Evolutionary conservation across 2,797 vertebrate genomes (phyloP), one percentile per base, ranked within the genome.

Genomic region (Brotogeris chrysoptera): DNA sequence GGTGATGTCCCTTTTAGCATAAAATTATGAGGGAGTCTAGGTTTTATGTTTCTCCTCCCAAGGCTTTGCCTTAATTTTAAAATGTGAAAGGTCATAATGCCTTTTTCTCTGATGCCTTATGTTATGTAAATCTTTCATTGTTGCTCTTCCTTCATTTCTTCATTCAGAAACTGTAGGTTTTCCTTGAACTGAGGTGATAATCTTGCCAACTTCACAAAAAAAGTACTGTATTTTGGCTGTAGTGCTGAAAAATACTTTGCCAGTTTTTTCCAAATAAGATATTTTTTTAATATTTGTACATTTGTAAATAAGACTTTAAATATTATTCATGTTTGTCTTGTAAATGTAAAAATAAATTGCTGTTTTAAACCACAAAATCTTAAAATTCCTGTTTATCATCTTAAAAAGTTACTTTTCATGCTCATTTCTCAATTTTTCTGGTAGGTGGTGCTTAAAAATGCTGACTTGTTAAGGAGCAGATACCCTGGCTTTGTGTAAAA

Each of bases 291-390:
- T 89, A 72, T 88, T 73, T 97, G 95, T 97, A 85, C 97, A 95
- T 57, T 89, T 97, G 96, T 98, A 97, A 97, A 97, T 97, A 96
- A 4, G 39, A 46, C 80, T 83, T 82, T 95, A 96, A 95, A 93
- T 97, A 95, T 96, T 95, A 73, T 95, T 77, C 16, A 32, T 96
- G 86, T 94, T 70, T 88, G 64, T 92, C 57, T 86, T 91, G 38
- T 95, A 80, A 94, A 88, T 94, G 79, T 96, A n/a, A 97, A 96
- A 97, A 97, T 97, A 97, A 97, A 97, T 85, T 69, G 27, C 81
- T 83, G 30, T 85, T 93, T 74, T 91, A 52, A 71, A 63, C 27
- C 88, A 79, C 11, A 24, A 80, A 74, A 41, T 82, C 34, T 61
- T 59, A 30, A 2, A 19, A 6, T 87, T 87, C 10, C 25, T 80